Evolutionary conservation across 2,888 invertebrate species (phyloP), one percentile per base, ranked within the genome.

Genomic region (Tipula lateralis): DNA sequence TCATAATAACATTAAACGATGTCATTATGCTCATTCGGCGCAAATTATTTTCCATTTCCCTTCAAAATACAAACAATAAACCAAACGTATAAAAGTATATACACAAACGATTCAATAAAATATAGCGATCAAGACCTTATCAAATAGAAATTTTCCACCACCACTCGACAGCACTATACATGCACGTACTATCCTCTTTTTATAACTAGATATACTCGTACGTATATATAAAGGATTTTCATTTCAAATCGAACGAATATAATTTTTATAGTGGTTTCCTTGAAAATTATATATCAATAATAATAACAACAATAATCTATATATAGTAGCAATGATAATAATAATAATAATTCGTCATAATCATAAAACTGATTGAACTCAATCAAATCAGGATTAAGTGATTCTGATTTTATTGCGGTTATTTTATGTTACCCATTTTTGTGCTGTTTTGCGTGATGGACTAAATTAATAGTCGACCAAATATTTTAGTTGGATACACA

Each of bases 331-430:
- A 66, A 9, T 66, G 24, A 66, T 66, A 24, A 66, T 66, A 66
- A 13, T 39, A 39, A 66, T 66, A 66, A 66, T 66, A 66, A 66
- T 66, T 66, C 24, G 66, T 66, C 24, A 66, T 66, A 66, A 66
- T 66, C 66, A 66, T 66, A 66, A 66, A 66, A 66, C 24, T 66
- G 66, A 66, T 66, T 66, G 66, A 66, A 66, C 66, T 66, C 66
- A 66, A 66, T 66, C 66, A 66, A 66, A 66, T 66, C 66, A 66
- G 66, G 66, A 66, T 66, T 66, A 66, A 66, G 66, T 66, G 66
- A 66, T 66, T 66, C 24, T 24, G 66, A 66, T 66, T 66, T 66
- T 66, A 66, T 66, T 66, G 66, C 66, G 66, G 6, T 24, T 66
- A 24, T 66, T 66, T 24, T 66, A 24, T 24, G 39, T 39, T 66